Base-by-base conservation (phyloP, 2,888 invertebrate genomes). In the Parnassius apollo region DNA sequence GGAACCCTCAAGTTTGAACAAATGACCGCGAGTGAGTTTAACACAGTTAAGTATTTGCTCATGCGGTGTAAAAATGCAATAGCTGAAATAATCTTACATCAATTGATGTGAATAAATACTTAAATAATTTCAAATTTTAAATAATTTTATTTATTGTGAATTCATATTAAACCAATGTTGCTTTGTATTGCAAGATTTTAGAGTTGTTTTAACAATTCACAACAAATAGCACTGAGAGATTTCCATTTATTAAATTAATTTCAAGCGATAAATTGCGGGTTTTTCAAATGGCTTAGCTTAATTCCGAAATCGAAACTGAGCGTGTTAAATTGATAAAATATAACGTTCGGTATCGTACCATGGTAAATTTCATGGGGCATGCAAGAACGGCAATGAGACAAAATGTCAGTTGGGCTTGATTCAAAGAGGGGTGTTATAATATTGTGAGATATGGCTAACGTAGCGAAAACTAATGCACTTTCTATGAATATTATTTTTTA, bases 251-350 rank as follows among this genome's bases (percentile, higher is more conserved):
- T 74, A 82, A 83, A 83, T 80, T 75, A 76, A 7, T 75, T 74
- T 67, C 69, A 65, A 68, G 75, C 74, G 76, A 82, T 82, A 83
- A 81, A 84, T 83, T 80, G 77, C 74, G 80, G 82, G 77, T 80
- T 76, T 77, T 75, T 81, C 76, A 80, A 84, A 86, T 82, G 82
- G 77, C 77, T 75, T 78, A 74, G 70, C 70, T 73, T 81, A 82
- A 85, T 82, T 76, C 72, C 74, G 71, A 83, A 85, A 85, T 85
- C 78, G 81, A 84, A 87, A 81, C 83, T 81, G 72, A 84, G 83
- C 86, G 82, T 85, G 76, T 74, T 78, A 83, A 89, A 89, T 88
- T 86, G 81, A 86, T 88, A 86, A 91, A 87, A 85, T 89, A 91
- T 86, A 83, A 81, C 78, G 75, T 77, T 80, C 77, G 73, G 75